Evolutionary conservation across 2,797 vertebrate species (phyloP), one percentile per base, ranked within the genome.

Genomic region (Cyprinodon diabolis): DNA sequence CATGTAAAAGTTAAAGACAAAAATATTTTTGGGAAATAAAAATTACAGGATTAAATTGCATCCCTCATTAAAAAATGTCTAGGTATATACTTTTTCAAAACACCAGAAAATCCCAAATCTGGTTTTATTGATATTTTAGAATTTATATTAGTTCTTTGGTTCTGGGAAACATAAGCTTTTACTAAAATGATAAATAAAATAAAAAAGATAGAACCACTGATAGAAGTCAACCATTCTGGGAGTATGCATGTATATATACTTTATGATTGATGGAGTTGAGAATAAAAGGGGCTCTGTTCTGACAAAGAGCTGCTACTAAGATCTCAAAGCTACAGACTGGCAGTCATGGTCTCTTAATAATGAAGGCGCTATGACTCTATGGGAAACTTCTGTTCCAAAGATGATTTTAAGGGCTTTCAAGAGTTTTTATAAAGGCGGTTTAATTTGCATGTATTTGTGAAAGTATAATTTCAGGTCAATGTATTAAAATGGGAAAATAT

Each of bases 251-350:
- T 51, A 56, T 19, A 37, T 37, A 65, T 66, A 45, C 0, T 37
- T 57, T 35, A 45, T 74, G 56, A 69, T 47, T 30, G 30, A 30
- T 30, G 54, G 51, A 70, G 68, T 35, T 76, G 81, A 67, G 80
- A 81, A 68, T 76, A 55, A 71, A 79, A 66, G 79, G 74, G 71
- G 68, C 19, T 81, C 74, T 7, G 45, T 11, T 66, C 69, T 71
- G 84, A 85, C 75, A 79, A 81, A 11, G 81, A 86, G 69, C 85
- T 75, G 83, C 77, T 69, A 88, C 85, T 83, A 77, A 79, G 84
- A 78, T 81, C 83, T 83, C 80, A 86, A 86, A 86, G 86, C 76
- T 55, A 65, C 84, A 87, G 67, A 87, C 35, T 75, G 75, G 83
- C 82, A 84, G 83, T 90, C 86, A 72, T 66, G 21, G 47, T 67